Conservation (phyloP, 2,113 vertebrate species). For the Neotoma lepida region DNA sequence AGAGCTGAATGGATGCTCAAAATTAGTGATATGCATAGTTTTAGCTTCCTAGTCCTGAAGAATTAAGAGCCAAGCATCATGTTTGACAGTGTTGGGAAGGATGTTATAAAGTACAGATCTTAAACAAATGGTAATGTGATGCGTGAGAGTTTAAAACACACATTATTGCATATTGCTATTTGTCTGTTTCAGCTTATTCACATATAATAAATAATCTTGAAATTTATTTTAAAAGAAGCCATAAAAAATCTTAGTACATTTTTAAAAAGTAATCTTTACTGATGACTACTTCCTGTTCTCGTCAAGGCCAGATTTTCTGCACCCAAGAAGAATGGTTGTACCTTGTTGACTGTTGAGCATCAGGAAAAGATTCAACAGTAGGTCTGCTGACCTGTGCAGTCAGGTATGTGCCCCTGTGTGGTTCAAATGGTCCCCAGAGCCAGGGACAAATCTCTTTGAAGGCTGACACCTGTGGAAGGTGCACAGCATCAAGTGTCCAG, state of each 20-base stretch:
- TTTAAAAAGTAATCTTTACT: neutral
- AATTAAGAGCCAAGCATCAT: conserved; percentile 38
- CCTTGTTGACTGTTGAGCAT: neutral
- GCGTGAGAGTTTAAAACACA: neutral
- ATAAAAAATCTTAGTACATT: conserved; percentile 29
- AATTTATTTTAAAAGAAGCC: neutral
- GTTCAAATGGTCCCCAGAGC: neutral
- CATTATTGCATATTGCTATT: neutral
- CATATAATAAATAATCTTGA: neutral
- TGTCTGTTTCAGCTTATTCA: neutral
- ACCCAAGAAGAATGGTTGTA: neutral
- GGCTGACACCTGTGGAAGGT: neutral
- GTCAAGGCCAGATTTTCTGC: neutral
- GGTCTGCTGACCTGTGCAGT: neutral
- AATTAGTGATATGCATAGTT: neutral
- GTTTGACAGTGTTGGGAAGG: neutral
- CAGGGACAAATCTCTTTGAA: neutral
- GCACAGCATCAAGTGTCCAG: neutral
- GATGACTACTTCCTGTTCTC: conserved; percentile 10
- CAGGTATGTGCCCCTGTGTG: neutral
- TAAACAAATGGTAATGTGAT: neutral
- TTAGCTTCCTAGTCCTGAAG: neutral
- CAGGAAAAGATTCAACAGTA: neutral
- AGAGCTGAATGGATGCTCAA: conserved; percentile 51
- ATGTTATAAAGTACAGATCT: neutral